Evolutionary conservation across 1,140 invertebrate species (phyloP), one percentile per base, ranked within the genome.

Genomic region (Berghia stephanieae): DNA sequence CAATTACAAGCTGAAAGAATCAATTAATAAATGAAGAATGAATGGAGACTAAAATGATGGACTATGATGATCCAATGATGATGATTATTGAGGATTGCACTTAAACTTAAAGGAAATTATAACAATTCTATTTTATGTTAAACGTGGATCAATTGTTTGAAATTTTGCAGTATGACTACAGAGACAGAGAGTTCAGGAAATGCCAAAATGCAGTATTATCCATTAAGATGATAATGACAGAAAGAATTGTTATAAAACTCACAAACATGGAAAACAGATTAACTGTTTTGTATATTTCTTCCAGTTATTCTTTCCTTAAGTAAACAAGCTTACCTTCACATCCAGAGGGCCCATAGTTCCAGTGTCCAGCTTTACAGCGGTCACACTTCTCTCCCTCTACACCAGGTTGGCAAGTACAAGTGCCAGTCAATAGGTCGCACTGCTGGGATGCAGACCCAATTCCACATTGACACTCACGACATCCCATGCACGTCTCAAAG

Each of bases 361-460:
- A 99, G 86, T 93, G 98, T 34, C 97, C 97, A 40, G 94, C 92
- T 24, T 93, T 92, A 86, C 97, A 99, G n/a, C 92, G 91, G 78
- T 98, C 95, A 87, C 97, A 99, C 44, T 93, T 93, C 55, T 93
- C 91, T 4, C 96, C 96, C 0, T 93, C 80, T 0, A 87, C 86
- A 24, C 89, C 88, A 0, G 85, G 84, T 70, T 84, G 84, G 79
- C 89, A 99, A 72, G 95, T 93, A 87, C 98, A 99, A 80, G 97
- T 95, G 0, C 98, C 98, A 2, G 94, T 98, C 13, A 91, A 83
- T 21, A 93, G 91, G 82, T 98, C 94, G 86, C 97, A 99, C 82
- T 97, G 94, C 0, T 91, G 90, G 21, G 92, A 93, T 2, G 94
- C 92, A 0, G 96, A 94, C 0, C 95, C 96, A 0, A 92, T 72